A percentile compares a stretch with the other conserved stretches of the same genome.
These are phyloP conservation scores for Laodelphax striatellus DNA, from an alignment of 1,140 invertebrate species.

Conservation along the genomic window DNA sequence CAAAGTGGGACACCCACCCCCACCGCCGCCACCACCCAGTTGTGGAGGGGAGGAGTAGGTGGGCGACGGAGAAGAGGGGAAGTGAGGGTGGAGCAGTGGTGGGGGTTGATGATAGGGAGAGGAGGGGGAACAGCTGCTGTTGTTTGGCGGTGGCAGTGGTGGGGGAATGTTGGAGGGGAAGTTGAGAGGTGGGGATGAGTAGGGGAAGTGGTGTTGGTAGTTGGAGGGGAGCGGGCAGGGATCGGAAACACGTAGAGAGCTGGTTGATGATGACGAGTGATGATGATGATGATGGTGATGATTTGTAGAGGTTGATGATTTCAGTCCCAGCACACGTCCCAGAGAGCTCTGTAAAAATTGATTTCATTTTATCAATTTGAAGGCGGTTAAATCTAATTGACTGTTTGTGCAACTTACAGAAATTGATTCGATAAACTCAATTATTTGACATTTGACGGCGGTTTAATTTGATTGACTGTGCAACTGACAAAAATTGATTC, in stretches of 20 bases:
- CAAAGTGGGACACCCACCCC: too few relatives aligned
- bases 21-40: too few relatives aligned
- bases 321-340: slow-evolving; percentile 58
- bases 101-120: slow-evolving; percentile 15
- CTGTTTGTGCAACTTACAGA: too few relatives aligned
- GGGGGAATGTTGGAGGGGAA: neutral
- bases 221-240: slow-evolving; percentile 22
- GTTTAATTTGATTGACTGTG: too few relatives aligned
- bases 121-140: slow-evolving; percentile 21
- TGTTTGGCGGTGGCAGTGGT: neutral
- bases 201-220: too few relatives aligned
- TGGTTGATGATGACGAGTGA: too few relatives aligned
- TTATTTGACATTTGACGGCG: slow-evolving; percentile 2
- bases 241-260: slow-evolving; percentile 20
- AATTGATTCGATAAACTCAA: too few relatives aligned
- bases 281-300: too few relatives aligned
- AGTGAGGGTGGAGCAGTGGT: too few relatives aligned
- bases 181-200: too few relatives aligned
- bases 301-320: slow-evolving; percentile 33
- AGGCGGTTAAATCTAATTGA: neutral
- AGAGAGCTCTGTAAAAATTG: slow-evolving; percentile 51
- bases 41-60: slow-evolving; percentile 32
- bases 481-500: slow-evolving; percentile 19
- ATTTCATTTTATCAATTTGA: neutral
- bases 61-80: neutral